Base-by-base conservation (phyloP, 2,797 vertebrate genomes). In the Esox lucius region DNA sequence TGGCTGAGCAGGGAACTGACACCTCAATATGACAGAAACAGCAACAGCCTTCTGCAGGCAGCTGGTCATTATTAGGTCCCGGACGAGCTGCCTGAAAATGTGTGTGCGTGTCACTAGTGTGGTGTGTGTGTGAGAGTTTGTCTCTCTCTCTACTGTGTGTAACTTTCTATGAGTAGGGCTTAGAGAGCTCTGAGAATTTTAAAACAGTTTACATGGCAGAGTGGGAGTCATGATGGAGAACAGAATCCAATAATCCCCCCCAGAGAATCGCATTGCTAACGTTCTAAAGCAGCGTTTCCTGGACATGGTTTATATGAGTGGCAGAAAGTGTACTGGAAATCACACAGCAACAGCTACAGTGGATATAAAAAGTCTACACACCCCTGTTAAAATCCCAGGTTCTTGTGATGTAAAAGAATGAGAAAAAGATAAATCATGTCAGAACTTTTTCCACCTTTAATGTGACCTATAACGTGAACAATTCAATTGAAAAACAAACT, bases 251-350 rank as follows among this genome's bases (percentile, higher is more conserved):
- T 33, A 75, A 74, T 64, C 72, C 31, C 26, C 22, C 59, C 12
- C 73, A 64, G 80, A 0, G 75, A 78, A 75, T 71, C 71, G 65
- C 74, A 79, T 31, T 17, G 81, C 83, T 83, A 88, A 87, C 80
- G 82, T 89, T 88, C 81, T 84, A 80, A 88, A 84, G 83, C 79
- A 79, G 78, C 78, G 83, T 87, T 89, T 89, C 86, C 84, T 88
- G 28, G 59, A 13, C 48, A 26, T 65, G 78, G 82, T 84, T 89
- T 85, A 88, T 68, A 83, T 59, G 78, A 78, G 79, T 61, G 17
- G 68, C 17, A 76, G 75, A 31, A 64, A 72, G 77, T 62, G 69
- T 51, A 70, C 71, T 31, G 33, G 42, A 76, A 80, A 70, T 61
- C 59, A 51, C 53, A 11, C 69, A 72, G 70, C 1, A 73, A 56